Percentiles rank a stretch among this genome's conserved stretches.
phyloP scores from a whole-genome alignment of 2,888 invertebrate species.

The Anoplius nigerrimus region DNA sequence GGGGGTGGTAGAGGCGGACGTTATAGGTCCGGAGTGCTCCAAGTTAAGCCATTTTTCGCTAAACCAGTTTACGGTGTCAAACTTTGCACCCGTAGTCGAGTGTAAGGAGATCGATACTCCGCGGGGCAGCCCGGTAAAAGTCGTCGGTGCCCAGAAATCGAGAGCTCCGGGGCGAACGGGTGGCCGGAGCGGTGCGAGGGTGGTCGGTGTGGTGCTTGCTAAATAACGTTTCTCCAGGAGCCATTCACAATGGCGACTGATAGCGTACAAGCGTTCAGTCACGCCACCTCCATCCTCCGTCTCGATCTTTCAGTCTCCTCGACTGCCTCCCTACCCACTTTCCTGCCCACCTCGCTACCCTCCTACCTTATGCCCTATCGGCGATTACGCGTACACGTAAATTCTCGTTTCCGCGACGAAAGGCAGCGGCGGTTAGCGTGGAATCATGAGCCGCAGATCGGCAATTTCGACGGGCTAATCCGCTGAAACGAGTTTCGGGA shows the following conservation, averaged over 20 bases:
- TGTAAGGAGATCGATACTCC: conserved; percentile 54
- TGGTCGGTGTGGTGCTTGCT: neutral
- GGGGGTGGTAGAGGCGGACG: conserved; percentile 30
- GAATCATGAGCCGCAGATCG: conserved; percentile 36
- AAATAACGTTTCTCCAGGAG: conserved; percentile 29
- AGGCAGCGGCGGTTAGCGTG: neutral
- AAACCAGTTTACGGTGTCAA: conserved; percentile 69
- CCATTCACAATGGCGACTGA: conserved; percentile 2
- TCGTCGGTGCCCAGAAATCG: conserved; percentile 16
- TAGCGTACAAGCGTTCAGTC: conserved; percentile 9
- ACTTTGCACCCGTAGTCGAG: conserved; percentile 54
- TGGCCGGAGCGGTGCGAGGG: neutral
- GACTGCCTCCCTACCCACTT: no score
- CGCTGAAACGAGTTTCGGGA: conserved; percentile 39
- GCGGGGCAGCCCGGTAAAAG: conserved; percentile 24
- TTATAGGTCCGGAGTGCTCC: conserved; percentile 54
- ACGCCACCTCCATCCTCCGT: no score
- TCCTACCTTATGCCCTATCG: neutral
- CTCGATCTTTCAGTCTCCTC: neutral
- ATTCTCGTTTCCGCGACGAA: conserved; percentile 41
- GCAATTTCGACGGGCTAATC: conserved; percentile 46
- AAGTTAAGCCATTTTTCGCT: conserved; percentile 70
- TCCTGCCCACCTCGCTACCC: neutral
- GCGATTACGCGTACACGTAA: conserved; percentile 24
- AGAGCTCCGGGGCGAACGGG: neutral